Percentiles rank a stretch among this genome's conserved stretches.
These are phyloP conservation scores for Pediacus dermestoides DNA, from an alignment of 2,888 invertebrate genomes.

Conservation along the genomic window DNA sequence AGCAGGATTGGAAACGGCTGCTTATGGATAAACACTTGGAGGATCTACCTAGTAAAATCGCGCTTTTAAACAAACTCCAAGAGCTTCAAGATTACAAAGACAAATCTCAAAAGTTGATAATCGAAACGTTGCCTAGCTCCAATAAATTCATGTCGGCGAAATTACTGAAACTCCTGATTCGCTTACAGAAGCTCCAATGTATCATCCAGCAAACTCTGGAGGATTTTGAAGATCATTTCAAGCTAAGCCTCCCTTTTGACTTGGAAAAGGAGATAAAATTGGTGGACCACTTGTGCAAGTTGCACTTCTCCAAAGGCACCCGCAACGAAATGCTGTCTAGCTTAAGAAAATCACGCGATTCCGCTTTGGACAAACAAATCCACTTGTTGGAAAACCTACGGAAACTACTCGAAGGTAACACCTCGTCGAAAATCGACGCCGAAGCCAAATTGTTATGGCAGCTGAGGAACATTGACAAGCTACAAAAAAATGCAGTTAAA, in stretches of 20 bases:
- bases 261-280: slow-evolving; percentile 55
- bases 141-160: slow-evolving; percentile 37
- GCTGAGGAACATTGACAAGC: slow-evolving; percentile 44
- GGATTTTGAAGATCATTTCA: slow-evolving; percentile 39
- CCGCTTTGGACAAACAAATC: slow-evolving; percentile 41
- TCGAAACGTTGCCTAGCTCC: slow-evolving; percentile 28
- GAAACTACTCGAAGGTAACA: slow-evolving; percentile 51
- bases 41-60: slow-evolving; percentile 36
- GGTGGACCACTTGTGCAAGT: slow-evolving; percentile 47
- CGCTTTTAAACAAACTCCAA: slow-evolving; percentile 37
- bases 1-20: slow-evolving; percentile 41
- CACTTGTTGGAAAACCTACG: slow-evolving; percentile 41
- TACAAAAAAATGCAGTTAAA: slow-evolving; percentile 45
- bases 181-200: slow-evolving; percentile 43
- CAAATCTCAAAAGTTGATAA: slow-evolving; percentile 28
- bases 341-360: slow-evolving; percentile 51
- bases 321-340: slow-evolving; percentile 56
- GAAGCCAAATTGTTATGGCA: slow-evolving; percentile 47
- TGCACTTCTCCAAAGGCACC: slow-evolving; percentile 57
- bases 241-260: slow-evolving; percentile 51
- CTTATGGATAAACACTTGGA: slow-evolving; percentile 35
- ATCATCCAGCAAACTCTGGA: slow-evolving; percentile 39
- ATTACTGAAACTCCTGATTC: slow-evolving; percentile 38
- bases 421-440: slow-evolving; percentile 38
- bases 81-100: slow-evolving; percentile 39